Percentiles rank a stretch among this genome's conserved stretches.
Evolutionary conservation across 92 coral and sea anemone genomes (phyloP).

Genomic region (Porites divaricata): DNA sequence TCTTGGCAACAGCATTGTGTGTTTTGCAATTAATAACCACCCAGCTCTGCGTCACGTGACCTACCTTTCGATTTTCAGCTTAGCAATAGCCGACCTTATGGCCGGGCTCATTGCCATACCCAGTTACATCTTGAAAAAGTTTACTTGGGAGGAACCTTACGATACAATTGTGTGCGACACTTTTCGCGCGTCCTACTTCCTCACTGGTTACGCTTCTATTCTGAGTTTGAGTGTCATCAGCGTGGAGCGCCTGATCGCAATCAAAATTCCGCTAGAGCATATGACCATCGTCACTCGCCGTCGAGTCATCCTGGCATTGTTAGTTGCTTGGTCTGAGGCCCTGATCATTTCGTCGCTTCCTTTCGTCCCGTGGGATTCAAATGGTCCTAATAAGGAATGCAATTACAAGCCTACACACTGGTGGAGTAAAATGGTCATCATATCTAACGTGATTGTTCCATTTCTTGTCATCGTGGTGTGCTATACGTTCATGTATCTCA

Average conservation of each 20-base stretch:
- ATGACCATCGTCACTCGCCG: conserved; percentile 69
- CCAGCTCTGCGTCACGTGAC: conserved; percentile 83
- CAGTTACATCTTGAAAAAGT: conserved; percentile 89
- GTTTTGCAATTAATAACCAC: conserved; percentile 84
- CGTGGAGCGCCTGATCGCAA: conserved; percentile 89
- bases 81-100: conserved; percentile 87
- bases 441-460: conserved; percentile 80
- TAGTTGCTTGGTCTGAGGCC: conserved; percentile 82
- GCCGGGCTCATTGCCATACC: conserved; percentile 96
- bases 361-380: conserved; percentile 80
- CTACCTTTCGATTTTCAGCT: conserved; percentile 86
- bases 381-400: conserved; percentile 59
- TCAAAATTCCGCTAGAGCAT: conserved; percentile 85
- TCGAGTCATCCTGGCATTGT: conserved; percentile 65
- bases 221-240: conserved; percentile 93
- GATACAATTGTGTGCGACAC: conserved; percentile 58
- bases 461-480: conserved; percentile 87
- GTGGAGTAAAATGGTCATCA: conserved; percentile 98
- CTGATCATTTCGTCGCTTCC: conserved; percentile 81
- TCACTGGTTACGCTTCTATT: conserved; percentile 94
- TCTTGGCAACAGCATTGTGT: conserved; percentile 85
- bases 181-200: conserved; percentile 88
- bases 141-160: conserved; percentile 46
- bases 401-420: conserved; percentile 84
- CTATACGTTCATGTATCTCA: conserved; percentile 79